Base-by-base conservation (phyloP, 2,113 vertebrate genomes). In the Meleagris gallopavo region DNA sequence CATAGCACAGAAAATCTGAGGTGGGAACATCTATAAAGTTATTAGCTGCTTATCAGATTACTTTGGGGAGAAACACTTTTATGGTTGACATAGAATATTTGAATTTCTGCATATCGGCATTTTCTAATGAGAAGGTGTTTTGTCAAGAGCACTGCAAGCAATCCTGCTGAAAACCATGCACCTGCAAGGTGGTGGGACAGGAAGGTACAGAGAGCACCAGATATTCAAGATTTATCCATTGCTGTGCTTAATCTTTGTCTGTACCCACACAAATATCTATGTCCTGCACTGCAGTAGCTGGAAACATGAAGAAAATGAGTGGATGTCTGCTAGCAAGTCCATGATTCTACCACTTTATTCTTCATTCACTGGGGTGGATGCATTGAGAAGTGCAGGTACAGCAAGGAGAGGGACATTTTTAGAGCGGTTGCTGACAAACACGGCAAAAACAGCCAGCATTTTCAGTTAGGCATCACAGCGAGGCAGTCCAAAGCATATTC, bases 321-420 rank as follows among this genome's bases (percentile, higher is more conserved):
- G 71, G 20, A 17, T 66, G 2, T 45, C 9, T 17, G 34, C 9
- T 45, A 20, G 58, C 11, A 22, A 50, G 12, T 70, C 67, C 18
- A 24, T n/a, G 65, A 52, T 50, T 81, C 29, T 60, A 46, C 5
- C 6, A 13, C 43, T 85, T 40, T 62, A 17, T 57, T 55, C 34
- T 62, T 72, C 6, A 45, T 20, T 77, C 38, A 19, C 1, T 3
- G 25, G 5, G 9, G 13, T 15, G 1, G 0, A 40, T 16, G 34
- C 34, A 7, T 5, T 27, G 13, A 58, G 55, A 41, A 57, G 69
- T 34, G 76, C 11, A 24, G 29, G 38, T 41, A 16, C 32, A 58
- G 30, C 25, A 18, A 12, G 34, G 3, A 9, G 15, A 64, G 21
- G 52, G 32, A 8, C 15, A 14, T 25, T 45, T 81, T 62, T 24